phyloP scores from a whole-genome alignment of 2,797 vertebrate species.

The Pitangus sulphuratus region DNA sequence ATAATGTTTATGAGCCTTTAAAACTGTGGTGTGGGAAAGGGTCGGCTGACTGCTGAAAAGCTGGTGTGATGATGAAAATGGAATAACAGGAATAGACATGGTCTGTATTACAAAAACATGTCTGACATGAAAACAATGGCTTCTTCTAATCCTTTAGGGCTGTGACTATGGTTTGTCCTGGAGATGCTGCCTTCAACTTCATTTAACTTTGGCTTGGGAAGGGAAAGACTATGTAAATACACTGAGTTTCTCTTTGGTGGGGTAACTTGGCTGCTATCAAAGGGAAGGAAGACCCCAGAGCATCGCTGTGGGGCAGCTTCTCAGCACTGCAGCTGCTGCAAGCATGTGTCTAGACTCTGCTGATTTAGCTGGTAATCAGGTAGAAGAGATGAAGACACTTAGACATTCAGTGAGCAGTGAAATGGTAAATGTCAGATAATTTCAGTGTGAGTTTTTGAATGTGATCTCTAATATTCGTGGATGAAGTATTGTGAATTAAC shows the following conservation, averaged over 20 bases:
- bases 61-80: conserved; percentile 30
- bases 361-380: background rate
- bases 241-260: conserved; percentile 1
- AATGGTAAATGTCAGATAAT: background rate
- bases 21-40: conserved; percentile 53
- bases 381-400: background rate
- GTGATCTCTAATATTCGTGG: background rate
- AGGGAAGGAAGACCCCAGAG: background rate
- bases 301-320: background rate
- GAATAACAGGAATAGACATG: conserved; percentile 29
- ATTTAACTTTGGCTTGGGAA: background rate
- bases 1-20: conserved; percentile 58
- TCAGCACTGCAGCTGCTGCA: background rate
- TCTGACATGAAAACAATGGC: conserved; percentile 33
- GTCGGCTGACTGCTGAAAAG: conserved; percentile 40
- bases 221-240: background rate
- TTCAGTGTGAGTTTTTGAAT: background rate
- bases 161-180: background rate
- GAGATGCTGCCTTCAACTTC: conserved; percentile 12
- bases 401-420: background rate
- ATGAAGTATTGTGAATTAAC: background rate
- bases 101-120: conserved; percentile 49
- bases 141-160: conserved; percentile 2
- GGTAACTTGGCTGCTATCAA: background rate
- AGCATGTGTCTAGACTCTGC: background rate